A percentile compares a stretch with the other conserved stretches of the same genome.
Conservation (phyloP, 2,888 invertebrate species). For the Trileptium ribeirensis region DNA sequence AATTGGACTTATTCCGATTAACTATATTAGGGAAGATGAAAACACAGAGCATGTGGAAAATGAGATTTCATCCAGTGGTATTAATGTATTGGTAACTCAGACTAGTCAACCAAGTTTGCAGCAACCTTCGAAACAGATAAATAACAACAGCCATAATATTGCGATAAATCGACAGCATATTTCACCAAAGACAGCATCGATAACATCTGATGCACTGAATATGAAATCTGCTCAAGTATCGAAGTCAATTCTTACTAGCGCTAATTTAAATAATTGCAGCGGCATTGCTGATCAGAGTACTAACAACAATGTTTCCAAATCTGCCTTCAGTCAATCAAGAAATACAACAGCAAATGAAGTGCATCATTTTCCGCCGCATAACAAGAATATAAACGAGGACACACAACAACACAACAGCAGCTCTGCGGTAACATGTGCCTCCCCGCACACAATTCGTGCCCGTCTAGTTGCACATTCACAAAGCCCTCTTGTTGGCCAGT, state of each 20-base stretch:
- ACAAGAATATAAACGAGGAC: not conserved
- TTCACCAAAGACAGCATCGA: not conserved
- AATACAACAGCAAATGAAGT: not conserved
- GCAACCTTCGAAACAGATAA: not conserved
- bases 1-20: constrained; percentile 78
- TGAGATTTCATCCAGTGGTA: not conserved
- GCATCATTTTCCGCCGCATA: not conserved
- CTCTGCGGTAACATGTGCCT: not conserved
- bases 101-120: not conserved
- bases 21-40: not conserved
- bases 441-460: constrained; percentile 20
- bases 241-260: not conserved
- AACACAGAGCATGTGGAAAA: not conserved
- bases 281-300: not conserved
- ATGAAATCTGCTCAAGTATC: not conserved
- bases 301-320: too few relatives aligned
- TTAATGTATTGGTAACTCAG: too few relatives aligned
- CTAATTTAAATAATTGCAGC: too few relatives aligned
- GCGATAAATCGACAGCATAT: not conserved
- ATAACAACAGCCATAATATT: too few relatives aligned
- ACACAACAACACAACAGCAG: not conserved
- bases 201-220: not conserved
- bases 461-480: constrained; percentile 27
- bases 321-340: not conserved
- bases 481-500: constrained; percentile 48